Base-by-base conservation (phyloP, 2,797 vertebrate species). In the Tenualosa ilisha region DNA sequence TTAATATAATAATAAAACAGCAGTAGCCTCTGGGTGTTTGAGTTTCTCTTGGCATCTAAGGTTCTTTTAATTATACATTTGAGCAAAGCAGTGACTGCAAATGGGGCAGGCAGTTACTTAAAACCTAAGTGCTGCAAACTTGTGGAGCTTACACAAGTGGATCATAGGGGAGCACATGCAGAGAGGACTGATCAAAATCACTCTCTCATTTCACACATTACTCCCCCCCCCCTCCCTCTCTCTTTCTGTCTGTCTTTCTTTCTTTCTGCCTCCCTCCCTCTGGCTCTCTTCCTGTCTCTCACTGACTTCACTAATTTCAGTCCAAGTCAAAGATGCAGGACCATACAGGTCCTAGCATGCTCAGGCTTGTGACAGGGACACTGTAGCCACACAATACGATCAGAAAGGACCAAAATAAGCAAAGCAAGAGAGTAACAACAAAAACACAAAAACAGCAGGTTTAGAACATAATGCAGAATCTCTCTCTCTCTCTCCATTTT, bases 21-120 rank as follows among this genome's bases (percentile, higher is more conserved):
- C 85, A 86, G 87, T 81, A 87, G 90, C 92, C 90, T 88, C 13
- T 50, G 92, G 93, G 89, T 85, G 56, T 93, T 92, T 93, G 89
- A 86, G 90, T 91, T 91, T 84, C 87, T 90, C 84, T 92, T 85
- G 82, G 86, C 90, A 92, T 91, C 89, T 88, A 90, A 88, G 89
- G 92, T 90, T 84, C 84, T 87, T 94, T 92, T 92, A 94, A 95
- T 95, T 92, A 93, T 90, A 89, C 83, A 94, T 88, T 85, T 90
- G 85, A 86, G 82, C 83, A 90, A 89, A 90, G 88, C 88, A 86
- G 90, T 89, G 86, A 83, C 86, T 86, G 88, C 82, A 91, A 75
- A 72, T 85, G 82, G 82, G 92, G 89, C 86, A n/a, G 6, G 22
- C 26, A n/a, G 31, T 82, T 37, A 75, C 40, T 63, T 61, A 49